phyloP scores from a whole-genome alignment of 2,888 invertebrate genomes.

The Acanthacorydalis orientalis region DNA sequence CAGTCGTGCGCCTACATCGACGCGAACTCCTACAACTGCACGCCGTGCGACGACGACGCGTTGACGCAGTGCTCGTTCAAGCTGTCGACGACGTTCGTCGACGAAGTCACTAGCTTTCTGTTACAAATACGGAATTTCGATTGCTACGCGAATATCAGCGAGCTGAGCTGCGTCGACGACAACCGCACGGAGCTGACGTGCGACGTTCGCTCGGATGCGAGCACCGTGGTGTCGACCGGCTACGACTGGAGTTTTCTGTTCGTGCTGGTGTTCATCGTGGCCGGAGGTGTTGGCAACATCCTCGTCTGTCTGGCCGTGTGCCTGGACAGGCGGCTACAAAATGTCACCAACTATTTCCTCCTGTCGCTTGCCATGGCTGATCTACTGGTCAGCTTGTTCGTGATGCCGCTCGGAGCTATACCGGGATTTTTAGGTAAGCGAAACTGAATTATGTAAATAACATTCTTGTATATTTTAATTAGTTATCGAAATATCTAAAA shows the following conservation, averaged over 20 bases:
- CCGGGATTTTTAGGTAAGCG: conserved; percentile 82
- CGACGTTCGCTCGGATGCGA: neutral
- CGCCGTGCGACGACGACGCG: no score
- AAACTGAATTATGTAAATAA: neutral
- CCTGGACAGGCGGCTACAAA: conserved; percentile 77
- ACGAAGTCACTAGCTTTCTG: no score
- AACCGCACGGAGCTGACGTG: no score
- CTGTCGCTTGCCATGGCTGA: conserved; percentile 88
- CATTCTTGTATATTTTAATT: no score
- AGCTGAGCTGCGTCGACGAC: neutral
- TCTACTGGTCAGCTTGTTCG: conserved; percentile 79
- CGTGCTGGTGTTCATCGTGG: conserved; percentile 70
- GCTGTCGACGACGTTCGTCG: no score
- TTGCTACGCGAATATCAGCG: neutral
- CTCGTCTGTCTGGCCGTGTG: conserved; percentile 87
- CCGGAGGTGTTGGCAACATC: conserved; percentile 80
- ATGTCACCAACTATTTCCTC: conserved; percentile 90
- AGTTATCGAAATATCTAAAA: no score
- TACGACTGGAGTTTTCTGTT: conserved; percentile 75
- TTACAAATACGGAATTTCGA: neutral
- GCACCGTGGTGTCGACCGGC: conserved; percentile 18
- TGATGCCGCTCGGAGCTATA: conserved; percentile 91
- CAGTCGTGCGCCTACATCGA: no score
- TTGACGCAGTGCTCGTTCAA: no score
- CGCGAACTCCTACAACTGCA: no score